Evolutionary conservation across 2,888 invertebrate species (phyloP), one percentile per base, ranked within the genome.

Genomic region (Pammene aurita): DNA sequence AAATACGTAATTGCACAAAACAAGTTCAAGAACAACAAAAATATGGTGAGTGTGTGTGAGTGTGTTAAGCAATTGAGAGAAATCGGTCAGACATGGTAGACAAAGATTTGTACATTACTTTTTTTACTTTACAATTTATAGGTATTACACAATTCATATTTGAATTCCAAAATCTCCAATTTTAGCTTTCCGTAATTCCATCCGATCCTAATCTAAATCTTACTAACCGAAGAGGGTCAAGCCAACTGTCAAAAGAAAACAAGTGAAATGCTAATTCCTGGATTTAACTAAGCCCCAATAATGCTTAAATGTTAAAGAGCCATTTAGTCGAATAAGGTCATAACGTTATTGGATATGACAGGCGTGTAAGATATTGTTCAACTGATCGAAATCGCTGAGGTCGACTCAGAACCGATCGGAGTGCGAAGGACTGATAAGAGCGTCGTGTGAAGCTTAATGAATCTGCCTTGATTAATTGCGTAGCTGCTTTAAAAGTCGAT

Each of bases 191-290:
- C 62, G n/a, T 26, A 62, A 62, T 48, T 14, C 58, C 58, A 38
- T 14, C 50, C 38, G 18, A 62, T 62, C 50, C 52, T 41, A 11
- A 61, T 50, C 61, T 38, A 38, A 41, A 46, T 26, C 42, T 56
- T 46, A 46, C 26, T 44, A 57, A 50, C 48, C 48, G 38, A 61
- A 48, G 61, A 61, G 61, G 61, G 61, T 62, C 50, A 52, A 52
- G 18, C 62, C 62, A 26, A 62, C 62, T 62, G 62, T 62, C 62
- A 62, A 62, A 62, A 62, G 16, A 62, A 62, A 62, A 62, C 62
- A 52, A 62, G 38, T 52, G 62, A 52, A n/a, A 52, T 62, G 50
- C 50, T 62, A 62, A 62, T 62, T 13, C 52, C 62, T 52, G 38
- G 41, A 52, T 35, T 52, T 41, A 5, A 35, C 50, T 50, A 35